Percentiles rank a stretch among this genome's conserved stretches.
These are phyloP conservation scores for Euclidia mi DNA, from an alignment of 2,888 invertebrate genomes.

Conservation along the genomic window DNA sequence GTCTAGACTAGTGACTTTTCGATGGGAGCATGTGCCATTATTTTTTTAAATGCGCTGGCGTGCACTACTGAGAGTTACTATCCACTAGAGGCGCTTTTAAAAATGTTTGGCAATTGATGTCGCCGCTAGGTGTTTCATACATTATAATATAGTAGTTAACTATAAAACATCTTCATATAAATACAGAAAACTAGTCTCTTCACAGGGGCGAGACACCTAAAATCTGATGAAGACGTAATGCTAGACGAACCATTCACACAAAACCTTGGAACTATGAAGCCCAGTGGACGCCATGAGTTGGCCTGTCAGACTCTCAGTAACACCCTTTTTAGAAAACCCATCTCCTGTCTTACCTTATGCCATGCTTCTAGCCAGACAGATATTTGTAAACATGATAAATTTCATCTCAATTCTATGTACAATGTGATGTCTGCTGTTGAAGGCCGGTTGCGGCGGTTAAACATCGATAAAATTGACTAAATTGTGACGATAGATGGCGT, in stretches of 20 bases:
- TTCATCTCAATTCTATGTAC: conserved; percentile 74
- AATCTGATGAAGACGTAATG: conserved; percentile 44
- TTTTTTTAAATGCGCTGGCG: too few relatives aligned
- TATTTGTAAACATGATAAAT: conserved; percentile 69
- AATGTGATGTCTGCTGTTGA: conserved; percentile 77
- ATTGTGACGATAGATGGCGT: conserved; percentile 55
- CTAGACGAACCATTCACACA: background rate
- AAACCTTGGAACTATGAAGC: conserved; percentile 70
- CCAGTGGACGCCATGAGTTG: conserved; percentile 66
- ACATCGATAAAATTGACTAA: conserved; percentile 54
- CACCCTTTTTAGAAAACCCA: background rate
- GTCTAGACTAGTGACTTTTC: too few relatives aligned
- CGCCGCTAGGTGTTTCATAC: background rate
- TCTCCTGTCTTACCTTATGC: conserved; percentile 49
- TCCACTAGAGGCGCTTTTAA: too few relatives aligned
- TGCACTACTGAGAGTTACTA: too few relatives aligned
- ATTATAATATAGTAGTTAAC: background rate
- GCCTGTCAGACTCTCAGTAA: conserved; percentile 62
- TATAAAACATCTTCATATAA: too few relatives aligned
- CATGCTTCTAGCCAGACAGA: conserved; percentile 67
- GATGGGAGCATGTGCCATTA: too few relatives aligned
- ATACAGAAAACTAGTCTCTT: conserved; percentile 19
- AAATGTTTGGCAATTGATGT: background rate
- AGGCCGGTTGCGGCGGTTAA: conserved; percentile 77
- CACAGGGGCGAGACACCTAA: conserved; percentile 67